A percentile compares a stretch with the other conserved stretches of the same genome.
These are phyloP conservation scores for Rhaphigaster nebulosa DNA, from an alignment of 2,888 invertebrate species.

Conservation along the genomic window DNA sequence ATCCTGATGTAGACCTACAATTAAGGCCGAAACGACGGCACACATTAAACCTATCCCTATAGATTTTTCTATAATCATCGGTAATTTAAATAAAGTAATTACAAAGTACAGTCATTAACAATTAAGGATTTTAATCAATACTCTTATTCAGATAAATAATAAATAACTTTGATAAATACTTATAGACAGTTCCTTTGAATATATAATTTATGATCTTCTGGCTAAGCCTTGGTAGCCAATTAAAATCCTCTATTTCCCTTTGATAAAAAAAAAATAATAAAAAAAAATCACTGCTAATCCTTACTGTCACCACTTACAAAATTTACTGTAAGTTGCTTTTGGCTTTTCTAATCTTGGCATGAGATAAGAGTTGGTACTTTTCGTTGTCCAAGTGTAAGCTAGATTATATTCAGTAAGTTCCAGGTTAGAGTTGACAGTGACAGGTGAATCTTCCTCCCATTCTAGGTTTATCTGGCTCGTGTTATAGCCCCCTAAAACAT, in stretches of 20 bases:
- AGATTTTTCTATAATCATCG: too few relatives aligned
- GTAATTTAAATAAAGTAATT: background rate
- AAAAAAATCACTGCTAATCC: background rate
- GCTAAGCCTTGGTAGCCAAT: too few relatives aligned
- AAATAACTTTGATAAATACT: background rate
- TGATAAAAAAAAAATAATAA: too few relatives aligned
- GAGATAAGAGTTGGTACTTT: conserved; percentile 74
- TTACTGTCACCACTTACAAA: conserved; percentile 56
- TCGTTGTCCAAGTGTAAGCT: conserved; percentile 79
- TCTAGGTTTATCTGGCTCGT: conserved; percentile 79
- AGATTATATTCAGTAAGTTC: conserved; percentile 87
- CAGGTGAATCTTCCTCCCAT: conserved; percentile 83
- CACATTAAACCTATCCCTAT: too few relatives aligned
- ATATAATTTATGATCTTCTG: background rate
- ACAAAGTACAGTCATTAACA: conserved; percentile 37
- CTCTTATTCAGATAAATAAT: background rate
- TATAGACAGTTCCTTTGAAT: background rate
- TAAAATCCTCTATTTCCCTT: too few relatives aligned
- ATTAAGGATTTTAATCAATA: background rate
- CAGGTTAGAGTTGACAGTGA: conserved; percentile 81
- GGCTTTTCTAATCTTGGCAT: conserved; percentile 60
- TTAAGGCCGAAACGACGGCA: too few relatives aligned
- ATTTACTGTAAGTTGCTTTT: conserved; percentile 60
- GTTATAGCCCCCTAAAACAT: conserved; percentile 82
- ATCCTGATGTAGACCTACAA: too few relatives aligned